Evolutionary conservation across 2,113 vertebrate species (phyloP), one percentile per base, ranked within the genome.

Genomic region (Dicaeum eximium): DNA sequence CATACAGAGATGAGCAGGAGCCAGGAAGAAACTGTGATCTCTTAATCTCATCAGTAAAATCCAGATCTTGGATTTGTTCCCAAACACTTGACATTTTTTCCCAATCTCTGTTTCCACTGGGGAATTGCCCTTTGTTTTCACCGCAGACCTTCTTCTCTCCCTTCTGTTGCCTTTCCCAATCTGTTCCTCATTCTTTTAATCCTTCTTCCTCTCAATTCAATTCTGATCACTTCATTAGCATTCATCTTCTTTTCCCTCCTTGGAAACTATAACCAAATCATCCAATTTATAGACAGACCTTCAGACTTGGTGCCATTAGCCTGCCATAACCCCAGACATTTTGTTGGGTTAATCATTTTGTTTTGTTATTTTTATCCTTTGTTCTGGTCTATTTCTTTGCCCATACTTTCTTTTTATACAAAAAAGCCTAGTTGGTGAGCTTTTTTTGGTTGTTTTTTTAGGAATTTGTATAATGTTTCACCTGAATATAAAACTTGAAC

Each of bases 391-490:
- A 7, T 35, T 37, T 60, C 42, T 90, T 88, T 67, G 6, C 7
- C 37, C 13, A 13, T 38, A 20, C 11, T 70, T 65, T 60, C 4
- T 42, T 57, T 75, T 54, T 53, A 30, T n/a, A 13, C 18, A 72
- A 10, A 10, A 33, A 71, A 69, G 69, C 3, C 1, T 20, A 16
- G 7, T 42, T 44, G 16, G 19, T n/a, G 4, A 14, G 2, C 2
- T 13, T 57, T 33, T 33, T 67, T 8, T 19, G 2, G 9, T 20
- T 14, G 1, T 2, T 28, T 74, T 50, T 37, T 47, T 9, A 11
- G 4, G 23, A 62, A 54, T 66, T 81, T 35, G 1, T 35, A 24
- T 45, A 44, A 28, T 10, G 3, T 51, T 84, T 78, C 38, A 83
- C 24, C 21, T 62, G 44, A 86, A 80, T 79, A 79, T 57, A 67